Percentiles rank a stretch among this genome's conserved stretches.
Conservation (phyloP, 2,888 invertebrate genomes). For the Polydrusus cervinus region DNA sequence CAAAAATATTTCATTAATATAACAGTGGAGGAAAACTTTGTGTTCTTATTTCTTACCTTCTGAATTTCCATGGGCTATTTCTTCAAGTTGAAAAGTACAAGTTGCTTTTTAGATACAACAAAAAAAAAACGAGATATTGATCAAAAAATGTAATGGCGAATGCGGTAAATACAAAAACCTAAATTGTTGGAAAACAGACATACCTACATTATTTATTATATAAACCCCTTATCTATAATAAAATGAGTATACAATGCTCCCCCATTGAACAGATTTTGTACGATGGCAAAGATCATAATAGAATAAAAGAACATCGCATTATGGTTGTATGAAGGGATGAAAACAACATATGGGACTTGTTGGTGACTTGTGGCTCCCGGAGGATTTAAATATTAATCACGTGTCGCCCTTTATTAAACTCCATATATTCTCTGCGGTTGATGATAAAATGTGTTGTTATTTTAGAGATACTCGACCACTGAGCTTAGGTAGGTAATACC, state of each 20-base stretch:
- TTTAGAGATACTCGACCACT: not conserved
- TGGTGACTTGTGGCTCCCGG: conserved; percentile 54
- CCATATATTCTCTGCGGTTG: not conserved
- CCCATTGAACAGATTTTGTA: conserved; percentile 50
- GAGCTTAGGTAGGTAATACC: too few species aligned
- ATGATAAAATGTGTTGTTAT: not conserved
- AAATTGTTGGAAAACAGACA: too few species aligned
- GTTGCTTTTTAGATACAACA: too few species aligned
- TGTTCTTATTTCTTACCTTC: too few species aligned
- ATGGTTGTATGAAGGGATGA: conserved; percentile 49
- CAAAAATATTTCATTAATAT: too few species aligned
- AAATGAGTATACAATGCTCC: conserved; percentile 17
- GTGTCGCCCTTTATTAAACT: conserved; percentile 28
- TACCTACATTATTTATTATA: too few species aligned
- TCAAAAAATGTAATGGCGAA: too few species aligned
- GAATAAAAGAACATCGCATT: conserved; percentile 53
- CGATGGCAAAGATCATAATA: conserved; percentile 50
- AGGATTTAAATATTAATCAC: conserved; percentile 53
- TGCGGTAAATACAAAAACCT: too few species aligned
- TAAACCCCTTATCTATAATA: not conserved
- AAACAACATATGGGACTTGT: conserved; percentile 55
- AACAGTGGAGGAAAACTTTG: too few species aligned
- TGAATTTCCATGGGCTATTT: too few species aligned
- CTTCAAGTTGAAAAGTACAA: too few species aligned
- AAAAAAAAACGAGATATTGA: too few species aligned